A percentile compares a stretch with the other conserved stretches of the same genome.
Conservation (phyloP, 2,888 invertebrate genomes). For the Gasteruption jaculator region DNA sequence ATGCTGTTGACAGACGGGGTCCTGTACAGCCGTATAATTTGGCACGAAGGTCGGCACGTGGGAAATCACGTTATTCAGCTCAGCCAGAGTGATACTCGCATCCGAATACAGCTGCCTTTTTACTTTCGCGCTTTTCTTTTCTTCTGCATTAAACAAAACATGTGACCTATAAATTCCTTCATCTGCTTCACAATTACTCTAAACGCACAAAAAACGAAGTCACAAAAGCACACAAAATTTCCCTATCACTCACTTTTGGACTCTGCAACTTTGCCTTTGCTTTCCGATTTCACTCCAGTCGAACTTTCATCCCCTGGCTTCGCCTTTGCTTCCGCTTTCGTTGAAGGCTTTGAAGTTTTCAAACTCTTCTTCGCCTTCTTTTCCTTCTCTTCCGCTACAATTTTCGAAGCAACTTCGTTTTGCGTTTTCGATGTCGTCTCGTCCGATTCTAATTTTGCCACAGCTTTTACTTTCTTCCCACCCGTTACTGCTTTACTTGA, state of each 20-base stretch:
- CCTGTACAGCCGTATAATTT: conserved; percentile 63
- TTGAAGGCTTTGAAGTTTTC: conserved; percentile 12
- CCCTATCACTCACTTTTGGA: no score
- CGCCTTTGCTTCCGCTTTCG: conserved; percentile 21
- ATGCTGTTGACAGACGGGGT: conserved; percentile 65
- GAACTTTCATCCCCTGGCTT: conserved; percentile 7
- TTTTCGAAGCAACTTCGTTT: conserved; percentile 16
- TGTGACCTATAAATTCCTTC: conserved; percentile 8
- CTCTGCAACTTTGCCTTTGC: no score
- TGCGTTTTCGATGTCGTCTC: conserved; percentile 17
- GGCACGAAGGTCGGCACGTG: conserved; percentile 64
- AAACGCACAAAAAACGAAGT: conserved; percentile 11
- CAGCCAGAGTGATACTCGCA: conserved; percentile 58
- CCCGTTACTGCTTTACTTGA: conserved; percentile 1
- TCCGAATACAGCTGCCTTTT: conserved; percentile 47
- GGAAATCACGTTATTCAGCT: conserved; percentile 58
- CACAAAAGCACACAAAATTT: no score
- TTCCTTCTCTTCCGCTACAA: conserved; percentile 11
- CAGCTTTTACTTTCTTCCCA: conserved; percentile 21
- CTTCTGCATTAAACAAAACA: conserved; percentile 34
- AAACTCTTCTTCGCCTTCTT: conserved; percentile 12
- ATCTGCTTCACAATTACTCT: no score
- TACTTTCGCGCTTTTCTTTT: conserved; percentile 41
- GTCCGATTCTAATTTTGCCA: conserved; percentile 4
- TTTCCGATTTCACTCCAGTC: conserved; percentile 22